phyloP scores from a whole-genome alignment of 2,888 invertebrate species.

The Dorcus parallelipipedus region DNA sequence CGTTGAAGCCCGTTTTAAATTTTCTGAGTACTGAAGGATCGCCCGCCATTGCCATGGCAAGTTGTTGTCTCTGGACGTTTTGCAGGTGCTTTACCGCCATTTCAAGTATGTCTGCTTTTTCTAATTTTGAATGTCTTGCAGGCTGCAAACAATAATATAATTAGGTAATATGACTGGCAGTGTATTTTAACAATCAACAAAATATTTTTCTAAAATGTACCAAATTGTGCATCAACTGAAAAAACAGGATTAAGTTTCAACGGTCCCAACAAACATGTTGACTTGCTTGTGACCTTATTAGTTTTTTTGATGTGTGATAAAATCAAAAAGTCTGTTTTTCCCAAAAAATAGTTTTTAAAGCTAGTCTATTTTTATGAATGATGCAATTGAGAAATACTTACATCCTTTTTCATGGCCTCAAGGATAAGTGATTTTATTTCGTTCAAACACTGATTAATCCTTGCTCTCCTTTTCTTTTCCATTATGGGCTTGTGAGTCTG shows the following conservation, averaged over 20 bases:
- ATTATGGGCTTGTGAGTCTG: slow-evolving; percentile 95
- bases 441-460: slow-evolving; percentile 89
- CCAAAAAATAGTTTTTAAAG: no score
- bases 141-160: slow-evolving; percentile 61
- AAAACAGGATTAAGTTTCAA: no score
- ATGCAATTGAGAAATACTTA: slow-evolving; percentile 56
- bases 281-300: no score
- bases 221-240: no score
- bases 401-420: slow-evolving; percentile 93
- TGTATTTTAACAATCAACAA: no score
- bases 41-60: slow-evolving; percentile 75
- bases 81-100: slow-evolving; percentile 92
- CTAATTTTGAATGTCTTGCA: slow-evolving; percentile 87
- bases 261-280: no score
- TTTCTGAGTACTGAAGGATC: slow-evolving; percentile 82
- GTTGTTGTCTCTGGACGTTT: slow-evolving; percentile 82
- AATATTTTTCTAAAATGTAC: no score
- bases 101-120: slow-evolving; percentile 94
- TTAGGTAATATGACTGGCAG: no score
- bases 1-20: slow-evolving; percentile 83
- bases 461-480: slow-evolving; percentile 88
- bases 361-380: not conserved
- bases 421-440: slow-evolving; percentile 86
- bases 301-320: no score
- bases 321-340: no score